phyloP scores from a whole-genome alignment of 2,888 invertebrate species.

The Drosophila eohydei region DNA sequence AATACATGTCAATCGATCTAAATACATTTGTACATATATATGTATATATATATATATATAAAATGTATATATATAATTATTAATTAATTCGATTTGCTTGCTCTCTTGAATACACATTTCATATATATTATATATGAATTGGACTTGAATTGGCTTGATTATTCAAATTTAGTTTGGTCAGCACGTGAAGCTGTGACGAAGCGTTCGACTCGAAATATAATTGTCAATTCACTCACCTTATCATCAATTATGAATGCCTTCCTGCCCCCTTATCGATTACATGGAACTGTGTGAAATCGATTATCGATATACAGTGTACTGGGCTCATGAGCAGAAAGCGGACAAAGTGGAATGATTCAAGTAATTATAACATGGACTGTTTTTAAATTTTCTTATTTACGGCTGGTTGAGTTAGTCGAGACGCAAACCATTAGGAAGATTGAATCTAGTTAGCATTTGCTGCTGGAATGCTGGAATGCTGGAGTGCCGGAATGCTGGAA shows the following conservation, averaged over 20 bases:
- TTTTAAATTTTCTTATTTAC: not conserved
- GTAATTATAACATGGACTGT: not conserved
- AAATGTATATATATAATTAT: not conserved
- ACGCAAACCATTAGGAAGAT: slow-evolving; percentile 38
- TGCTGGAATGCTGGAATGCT: not conserved
- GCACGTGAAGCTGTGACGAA: slow-evolving; percentile 48
- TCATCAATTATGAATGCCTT: slow-evolving; percentile 26
- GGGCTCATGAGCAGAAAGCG: not conserved
- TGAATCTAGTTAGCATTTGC: slow-evolving; percentile 48
- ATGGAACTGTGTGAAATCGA: not conserved
- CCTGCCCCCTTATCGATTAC: not conserved
- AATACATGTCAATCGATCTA: not conserved
- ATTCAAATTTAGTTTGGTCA: slow-evolving; percentile 24
- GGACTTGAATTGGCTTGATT: not conserved
- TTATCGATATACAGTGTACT: not conserved
- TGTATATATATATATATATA: not conserved
- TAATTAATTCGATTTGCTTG: not conserved
- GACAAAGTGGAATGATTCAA: not conserved
- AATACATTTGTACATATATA: not conserved
- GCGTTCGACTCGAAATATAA: slow-evolving; percentile 4
- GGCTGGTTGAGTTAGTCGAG: slow-evolving; percentile 33
- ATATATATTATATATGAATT: not conserved
- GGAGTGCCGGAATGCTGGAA: not conserved
- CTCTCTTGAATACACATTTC: not conserved
- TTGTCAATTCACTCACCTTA: slow-evolving; percentile 36